Percentiles rank a stretch among this genome's conserved stretches.
These are phyloP conservation scores for Taenioides sp. DNA, from an alignment of 2,797 vertebrate species.

Conservation along the genomic window DNA sequence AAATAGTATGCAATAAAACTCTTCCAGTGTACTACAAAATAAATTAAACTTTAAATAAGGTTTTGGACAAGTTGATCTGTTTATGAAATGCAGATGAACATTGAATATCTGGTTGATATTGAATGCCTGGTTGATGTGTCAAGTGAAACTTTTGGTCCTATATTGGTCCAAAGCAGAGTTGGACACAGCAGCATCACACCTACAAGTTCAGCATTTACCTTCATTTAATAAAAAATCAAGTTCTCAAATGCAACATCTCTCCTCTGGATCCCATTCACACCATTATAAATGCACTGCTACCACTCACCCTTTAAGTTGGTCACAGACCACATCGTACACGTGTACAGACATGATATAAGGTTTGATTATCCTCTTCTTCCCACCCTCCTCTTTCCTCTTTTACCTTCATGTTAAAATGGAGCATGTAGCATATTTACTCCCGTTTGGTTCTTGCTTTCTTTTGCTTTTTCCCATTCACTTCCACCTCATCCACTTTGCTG, in stretches of 20 bases:
- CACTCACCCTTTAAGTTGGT: conserved; percentile 47
- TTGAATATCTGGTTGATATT: conserved; percentile 46
- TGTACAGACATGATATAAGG: conserved; percentile 39
- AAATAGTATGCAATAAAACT: conserved; percentile 45
- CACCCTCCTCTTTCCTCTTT: conserved; percentile 29
- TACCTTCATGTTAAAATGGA: conserved; percentile 32
- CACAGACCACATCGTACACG: conserved; percentile 54
- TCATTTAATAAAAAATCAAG: conserved; percentile 39
- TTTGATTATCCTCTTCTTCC: conserved; percentile 27
- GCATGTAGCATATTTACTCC: conserved; percentile 70
- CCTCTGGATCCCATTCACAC: conserved; percentile 45
- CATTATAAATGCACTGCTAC: conserved; percentile 54
- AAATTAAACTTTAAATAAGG: conserved; percentile 61
- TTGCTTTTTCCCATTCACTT: conserved; percentile 86
- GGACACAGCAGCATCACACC: conserved; percentile 52
- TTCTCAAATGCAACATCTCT: conserved; percentile 43
- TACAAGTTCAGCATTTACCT: conserved; percentile 48
- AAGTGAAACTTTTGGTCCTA: conserved; percentile 47
- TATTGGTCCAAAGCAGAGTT: conserved; percentile 42
- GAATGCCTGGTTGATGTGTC: conserved; percentile 41
- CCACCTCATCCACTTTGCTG: conserved; percentile 77
- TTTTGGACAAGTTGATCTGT: conserved; percentile 53
- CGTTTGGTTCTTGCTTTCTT: conserved; percentile 89
- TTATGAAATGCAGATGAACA: conserved; percentile 68
- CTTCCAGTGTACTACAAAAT: conserved; percentile 60